phyloP scores from a whole-genome alignment of 2,888 invertebrate genomes.

The Heliconius sara region DNA sequence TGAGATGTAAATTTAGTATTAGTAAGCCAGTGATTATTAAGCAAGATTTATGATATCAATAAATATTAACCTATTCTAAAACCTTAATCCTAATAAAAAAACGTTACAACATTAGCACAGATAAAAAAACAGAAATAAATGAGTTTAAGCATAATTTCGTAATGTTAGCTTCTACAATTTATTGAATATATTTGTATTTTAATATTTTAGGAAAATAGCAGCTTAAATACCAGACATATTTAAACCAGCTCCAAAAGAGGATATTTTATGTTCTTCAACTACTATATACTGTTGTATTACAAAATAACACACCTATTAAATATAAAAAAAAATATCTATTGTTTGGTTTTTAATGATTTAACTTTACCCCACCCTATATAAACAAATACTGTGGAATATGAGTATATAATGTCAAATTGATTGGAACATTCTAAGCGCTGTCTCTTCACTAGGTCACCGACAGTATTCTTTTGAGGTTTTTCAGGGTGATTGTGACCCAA shows the following conservation, averaged over 20 bases:
- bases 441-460: slow-evolving; percentile 51
- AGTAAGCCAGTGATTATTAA: not conserved
- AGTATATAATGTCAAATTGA: slow-evolving; percentile 67
- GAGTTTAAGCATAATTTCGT: not conserved
- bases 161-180: slow-evolving; percentile 1
- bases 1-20: not conserved
- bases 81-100: not conserved
- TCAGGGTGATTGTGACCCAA: slow-evolving; percentile 69
- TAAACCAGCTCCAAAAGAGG: no score
- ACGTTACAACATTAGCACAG: not conserved
- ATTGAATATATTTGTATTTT: not conserved
- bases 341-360: not conserved
- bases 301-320: not conserved
- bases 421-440: slow-evolving; percentile 55
- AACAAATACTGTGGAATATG: slow-evolving; percentile 76
- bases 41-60: not conserved
- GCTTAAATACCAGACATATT: no score
- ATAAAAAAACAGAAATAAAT: not conserved
- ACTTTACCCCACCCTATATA: slow-evolving; percentile 79
- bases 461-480: slow-evolving; percentile 47
- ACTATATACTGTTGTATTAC: not conserved
- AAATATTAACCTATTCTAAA: not conserved
- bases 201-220: not conserved
- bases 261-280: no score
- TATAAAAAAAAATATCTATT: not conserved